phyloP scores from a whole-genome alignment of 2,888 invertebrate species.

The Caradrina kadenii region DNA sequence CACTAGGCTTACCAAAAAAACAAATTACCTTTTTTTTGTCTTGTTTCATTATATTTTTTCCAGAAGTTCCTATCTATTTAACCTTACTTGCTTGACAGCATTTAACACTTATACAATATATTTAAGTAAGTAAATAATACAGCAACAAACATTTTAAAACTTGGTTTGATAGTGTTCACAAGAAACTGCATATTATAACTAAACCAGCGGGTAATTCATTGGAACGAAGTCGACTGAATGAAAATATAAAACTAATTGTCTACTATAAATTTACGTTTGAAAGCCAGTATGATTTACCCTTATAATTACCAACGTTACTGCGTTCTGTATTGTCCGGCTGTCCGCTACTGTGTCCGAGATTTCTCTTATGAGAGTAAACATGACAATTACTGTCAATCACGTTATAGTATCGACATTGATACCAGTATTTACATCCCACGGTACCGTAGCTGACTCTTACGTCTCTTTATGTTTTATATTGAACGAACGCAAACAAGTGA shows the following conservation, averaged over 20 bases:
- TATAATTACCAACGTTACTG: constrained; percentile 22
- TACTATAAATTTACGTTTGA: constrained; percentile 10
- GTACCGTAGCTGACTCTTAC: constrained; percentile 4
- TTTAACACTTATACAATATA: too few relatives aligned
- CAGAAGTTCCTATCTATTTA: too few relatives aligned
- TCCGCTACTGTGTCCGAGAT: constrained; percentile 20
- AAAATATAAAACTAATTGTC: constrained; percentile 35
- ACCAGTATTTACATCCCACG: constrained; percentile 23
- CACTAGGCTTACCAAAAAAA: too few relatives aligned
- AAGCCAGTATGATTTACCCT: constrained; percentile 15
- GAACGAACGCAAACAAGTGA: constrained; percentile 16
- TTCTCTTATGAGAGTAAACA: constrained; percentile 41
- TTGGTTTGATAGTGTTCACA: background rate
- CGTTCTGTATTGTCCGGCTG: constrained; percentile 13
- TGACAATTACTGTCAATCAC: constrained; percentile 51
- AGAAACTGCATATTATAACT: constrained; percentile 13
- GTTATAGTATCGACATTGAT: constrained; percentile 32
- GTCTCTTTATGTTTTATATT: constrained; percentile 6
- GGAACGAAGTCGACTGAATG: constrained; percentile 21
- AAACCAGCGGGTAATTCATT: constrained; percentile 7
- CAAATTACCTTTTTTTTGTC: too few relatives aligned
- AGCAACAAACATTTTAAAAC: background rate
- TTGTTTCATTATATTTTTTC: too few relatives aligned
- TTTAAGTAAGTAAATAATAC: too few relatives aligned
- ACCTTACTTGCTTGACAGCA: too few relatives aligned